A percentile compares a stretch with the other conserved stretches of the same genome.
Evolutionary conservation across 1,140 invertebrate species (phyloP).

Genomic region (Trinorchestia longiramus): DNA sequence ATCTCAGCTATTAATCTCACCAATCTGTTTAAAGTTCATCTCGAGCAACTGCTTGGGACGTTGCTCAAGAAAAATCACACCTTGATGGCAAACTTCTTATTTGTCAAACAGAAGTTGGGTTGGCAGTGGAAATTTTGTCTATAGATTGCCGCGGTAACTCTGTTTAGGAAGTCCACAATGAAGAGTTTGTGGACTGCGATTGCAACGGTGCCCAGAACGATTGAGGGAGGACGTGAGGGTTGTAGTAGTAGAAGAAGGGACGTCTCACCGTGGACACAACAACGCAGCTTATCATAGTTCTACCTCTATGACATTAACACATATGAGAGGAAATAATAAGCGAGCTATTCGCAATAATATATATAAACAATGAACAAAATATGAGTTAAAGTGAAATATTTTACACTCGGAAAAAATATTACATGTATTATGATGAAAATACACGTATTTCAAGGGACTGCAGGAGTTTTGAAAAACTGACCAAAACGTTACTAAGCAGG

Average conservation of each 20-base stretch:
- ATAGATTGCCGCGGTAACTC: conserved; percentile 25
- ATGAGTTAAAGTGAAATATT: too few species aligned
- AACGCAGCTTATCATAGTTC: too few species aligned
- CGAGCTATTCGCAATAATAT: too few species aligned
- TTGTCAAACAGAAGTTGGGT: neutral
- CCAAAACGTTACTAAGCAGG: too few species aligned
- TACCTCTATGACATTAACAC: too few species aligned
- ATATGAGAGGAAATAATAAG: too few species aligned
- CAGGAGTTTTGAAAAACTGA: too few species aligned
- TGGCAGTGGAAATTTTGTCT: conserved; percentile 32
- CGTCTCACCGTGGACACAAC: too few species aligned
- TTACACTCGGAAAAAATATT: too few species aligned
- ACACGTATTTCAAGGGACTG: too few species aligned
- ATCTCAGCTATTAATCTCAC: neutral
- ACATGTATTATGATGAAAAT: too few species aligned
- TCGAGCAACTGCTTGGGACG: neutral
- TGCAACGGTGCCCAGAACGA: neutral
- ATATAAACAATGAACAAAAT: too few species aligned
- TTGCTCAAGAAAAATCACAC: conserved; percentile 18
- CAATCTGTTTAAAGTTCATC: conserved; percentile 33
- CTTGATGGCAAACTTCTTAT: conserved; percentile 5
- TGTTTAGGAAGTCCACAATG: conserved; percentile 52
- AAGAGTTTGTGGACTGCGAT: conserved; percentile 9
- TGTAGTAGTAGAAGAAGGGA: neutral
- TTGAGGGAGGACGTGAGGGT: neutral